Base-by-base conservation (phyloP, 1,140 invertebrate species). In the Parasteatoda tepidariorum region DNA sequence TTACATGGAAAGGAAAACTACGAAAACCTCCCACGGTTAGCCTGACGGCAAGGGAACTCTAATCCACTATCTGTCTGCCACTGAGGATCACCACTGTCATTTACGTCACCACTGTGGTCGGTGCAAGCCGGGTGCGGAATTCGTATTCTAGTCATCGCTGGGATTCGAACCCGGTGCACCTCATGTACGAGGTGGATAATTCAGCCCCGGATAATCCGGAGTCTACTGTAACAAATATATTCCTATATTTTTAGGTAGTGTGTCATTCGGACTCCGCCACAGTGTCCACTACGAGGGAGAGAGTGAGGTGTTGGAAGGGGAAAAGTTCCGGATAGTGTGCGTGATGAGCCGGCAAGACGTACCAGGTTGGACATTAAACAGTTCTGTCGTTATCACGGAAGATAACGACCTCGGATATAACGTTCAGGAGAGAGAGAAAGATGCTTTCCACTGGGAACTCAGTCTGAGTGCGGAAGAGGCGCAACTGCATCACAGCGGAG, bases 401-500 rank as follows among this genome's bases (percentile, higher is more conserved):
- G 78, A 71, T 7, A 82, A 71, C 7, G 54, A 59, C 9, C 9
- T 24, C 3, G 67, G 78, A 9, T 82, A 82, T 26, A 24, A 28
- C 11, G 24, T 82, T 15, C 13, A 2, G 7, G 55, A 71, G 7
- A 41, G 55, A 31, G n/a, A 18, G 3, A 13, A 41, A 7, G 67
- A 64, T 13, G 22, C 66, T 0, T 70, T 82, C 33, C 24, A 54
- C 15, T 1, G 62, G n/a, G 67, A 82, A 33, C 2, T 62, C n/a
- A 62, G 15, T 3, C 41, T 82, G 13, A 9, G 33, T 18, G 67
- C 62, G 4, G 0, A 48, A 5, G 34, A 33, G 4, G 83, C 83
- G 18, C 62, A 66, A 7, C 9, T 83, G 3, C 26, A 73, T 26
- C 83, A 85, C 22, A 48, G 38, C 18, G 85, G 85, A 30, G 75